Conservation (phyloP, 2,797 vertebrate species). For the Eidolon dupreanum region DNA sequence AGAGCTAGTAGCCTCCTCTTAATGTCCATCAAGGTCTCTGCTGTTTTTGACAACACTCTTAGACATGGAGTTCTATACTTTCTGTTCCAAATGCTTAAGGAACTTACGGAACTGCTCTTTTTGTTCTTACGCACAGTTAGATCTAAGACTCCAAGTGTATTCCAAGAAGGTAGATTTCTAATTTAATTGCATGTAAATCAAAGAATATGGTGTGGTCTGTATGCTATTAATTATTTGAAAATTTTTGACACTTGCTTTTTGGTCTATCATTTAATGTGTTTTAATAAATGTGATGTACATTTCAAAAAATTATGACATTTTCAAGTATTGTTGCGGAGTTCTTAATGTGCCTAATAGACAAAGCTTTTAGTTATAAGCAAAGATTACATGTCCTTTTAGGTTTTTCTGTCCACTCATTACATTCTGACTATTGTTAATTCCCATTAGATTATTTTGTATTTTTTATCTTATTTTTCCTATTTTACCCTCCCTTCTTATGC, state of each 20-base stretch:
- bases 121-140: background rate
- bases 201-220: background rate
- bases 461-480: background rate
- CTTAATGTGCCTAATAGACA: background rate
- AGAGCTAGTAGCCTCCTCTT: background rate
- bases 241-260: background rate
- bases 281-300: background rate
- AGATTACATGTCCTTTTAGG: background rate
- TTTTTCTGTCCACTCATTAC: background rate
- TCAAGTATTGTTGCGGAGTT: background rate
- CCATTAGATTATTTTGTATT: background rate
- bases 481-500: background rate
- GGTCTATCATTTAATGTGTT: background rate
- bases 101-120: background rate
- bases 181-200: background rate
- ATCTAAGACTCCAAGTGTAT: background rate
- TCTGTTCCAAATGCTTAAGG: background rate
- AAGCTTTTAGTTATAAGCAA: background rate
- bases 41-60: background rate
- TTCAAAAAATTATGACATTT: background rate
- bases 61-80: background rate
- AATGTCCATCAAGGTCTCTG: background rate
- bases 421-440: background rate
- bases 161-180: background rate
- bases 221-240: background rate